Percentiles rank a stretch among this genome's conserved stretches.
Conservation (phyloP, 2,888 invertebrate genomes). For the Drosophila glabriapex region DNA sequence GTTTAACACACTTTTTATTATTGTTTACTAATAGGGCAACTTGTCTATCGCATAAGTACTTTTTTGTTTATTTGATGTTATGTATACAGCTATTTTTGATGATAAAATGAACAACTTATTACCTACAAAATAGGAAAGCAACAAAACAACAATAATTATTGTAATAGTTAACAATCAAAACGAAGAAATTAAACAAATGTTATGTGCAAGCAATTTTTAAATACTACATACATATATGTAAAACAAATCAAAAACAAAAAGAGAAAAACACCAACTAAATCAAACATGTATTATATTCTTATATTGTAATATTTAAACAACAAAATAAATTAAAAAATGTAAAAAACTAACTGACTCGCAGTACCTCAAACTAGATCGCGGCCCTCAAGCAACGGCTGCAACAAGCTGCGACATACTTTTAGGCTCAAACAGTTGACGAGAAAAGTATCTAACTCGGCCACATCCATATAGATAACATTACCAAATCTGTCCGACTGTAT, state of each 20-base stretch:
- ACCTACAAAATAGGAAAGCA: conserved; percentile 32
- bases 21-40: conserved; percentile 76
- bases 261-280: conserved; percentile 60
- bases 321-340: conserved; percentile 38
- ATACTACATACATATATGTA: conserved; percentile 31
- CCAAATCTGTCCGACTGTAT: neutral
- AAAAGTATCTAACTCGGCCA: neutral
- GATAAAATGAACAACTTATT: conserved; percentile 24
- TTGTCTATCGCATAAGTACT: conserved; percentile 51
- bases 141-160: conserved; percentile 25
- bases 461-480: neutral
- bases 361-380: neutral
- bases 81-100: conserved; percentile 30
- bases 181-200: conserved; percentile 28
- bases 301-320: conserved; percentile 56
- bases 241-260: conserved; percentile 21
- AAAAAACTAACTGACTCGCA: conserved; percentile 5
- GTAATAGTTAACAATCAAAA: conserved; percentile 16
- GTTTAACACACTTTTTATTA: conserved; percentile 71
- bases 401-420: neutral
- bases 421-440: neutral
- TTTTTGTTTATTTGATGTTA: conserved; percentile 41
- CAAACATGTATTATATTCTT: conserved; percentile 73
- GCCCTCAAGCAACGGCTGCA: neutral
- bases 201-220: conserved; percentile 48